Percentiles rank a stretch among this genome's conserved stretches.
phyloP scores from a whole-genome alignment of 2,888 invertebrate species.

The Actias luna region DNA sequence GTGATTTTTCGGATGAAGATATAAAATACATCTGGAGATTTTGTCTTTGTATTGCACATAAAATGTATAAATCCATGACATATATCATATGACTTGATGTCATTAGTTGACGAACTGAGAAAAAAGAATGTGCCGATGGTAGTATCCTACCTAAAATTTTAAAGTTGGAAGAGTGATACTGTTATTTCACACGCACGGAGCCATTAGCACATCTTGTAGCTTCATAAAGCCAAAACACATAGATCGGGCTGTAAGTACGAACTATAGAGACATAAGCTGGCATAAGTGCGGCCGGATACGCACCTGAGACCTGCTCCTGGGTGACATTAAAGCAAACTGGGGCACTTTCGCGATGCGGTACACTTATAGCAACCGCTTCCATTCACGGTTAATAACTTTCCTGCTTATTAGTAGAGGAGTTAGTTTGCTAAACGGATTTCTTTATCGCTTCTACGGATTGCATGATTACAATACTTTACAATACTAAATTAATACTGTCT shows the following conservation, averaged over 20 bases:
- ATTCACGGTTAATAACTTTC: background rate
- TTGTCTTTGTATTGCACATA: no score
- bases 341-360: slow-evolving; percentile 5
- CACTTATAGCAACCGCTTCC: background rate
- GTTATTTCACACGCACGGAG: background rate
- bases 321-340: slow-evolving; percentile 6
- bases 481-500: no score
- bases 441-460: background rate
- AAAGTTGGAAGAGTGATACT: background rate
- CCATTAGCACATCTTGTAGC: background rate
- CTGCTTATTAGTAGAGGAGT: background rate
- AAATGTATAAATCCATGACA: no score
- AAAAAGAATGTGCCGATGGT: background rate
- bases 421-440: background rate
- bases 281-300: slow-evolving; percentile 14
- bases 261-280: background rate
- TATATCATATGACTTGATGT: background rate
- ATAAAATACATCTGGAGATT: no score
- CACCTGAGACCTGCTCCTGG: slow-evolving; percentile 14
- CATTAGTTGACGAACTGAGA: background rate
- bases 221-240: background rate
- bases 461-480: no score
- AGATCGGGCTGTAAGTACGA: background rate
- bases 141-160: background rate
- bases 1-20: no score